Base-by-base conservation (phyloP, 2,888 invertebrate species). In the Diabrotica balteata region DNA sequence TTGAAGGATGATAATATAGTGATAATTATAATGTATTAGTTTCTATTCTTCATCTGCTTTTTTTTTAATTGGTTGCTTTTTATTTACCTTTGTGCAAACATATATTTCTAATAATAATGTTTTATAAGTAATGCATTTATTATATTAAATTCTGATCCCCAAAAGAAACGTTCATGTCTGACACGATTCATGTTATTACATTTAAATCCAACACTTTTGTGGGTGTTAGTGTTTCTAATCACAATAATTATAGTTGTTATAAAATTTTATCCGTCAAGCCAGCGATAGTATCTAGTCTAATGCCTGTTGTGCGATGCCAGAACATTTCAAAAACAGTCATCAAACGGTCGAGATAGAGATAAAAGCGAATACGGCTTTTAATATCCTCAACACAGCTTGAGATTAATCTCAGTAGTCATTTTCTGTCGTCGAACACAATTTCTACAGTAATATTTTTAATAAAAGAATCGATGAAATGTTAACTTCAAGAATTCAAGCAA, bases 141-240 rank as follows among this genome's bases (percentile, higher is more conserved):
- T 32, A 32, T 4, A 32, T 32, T 32, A 2, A 32, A 32, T 32
- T 32, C 32, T 32, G 32, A 32, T 44, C 55, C 52, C 32, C 10
- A 53, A 32, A 8, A 17, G 32, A 32, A n/a, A 22, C 54, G 42
- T n/a, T 6, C 54, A 54, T 10, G 32, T 54, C n/a, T 7, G 42
- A 47, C 47, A 47, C 47, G 47, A 47, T 9, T 47, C 47, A 47
- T 47, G 54, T n/a, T 43, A 51, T 51, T 60, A 43, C 51, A 22
- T 52, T 60, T 22, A 52, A 52, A 60, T 44, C 11, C 44, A 60
- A 60, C 52, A 46, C 44, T 60, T 60, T 60, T 52, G 67, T 67
- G 63, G 67, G 67, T 67, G 67, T 67, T 63, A 67, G 53, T 63
- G 49, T 63, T 55, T 32, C 17, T 43, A 60, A 63, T 67, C 63